Evolutionary conservation across 2,888 invertebrate species (phyloP).

Genomic region (Drosophila tanythrix): DNA sequence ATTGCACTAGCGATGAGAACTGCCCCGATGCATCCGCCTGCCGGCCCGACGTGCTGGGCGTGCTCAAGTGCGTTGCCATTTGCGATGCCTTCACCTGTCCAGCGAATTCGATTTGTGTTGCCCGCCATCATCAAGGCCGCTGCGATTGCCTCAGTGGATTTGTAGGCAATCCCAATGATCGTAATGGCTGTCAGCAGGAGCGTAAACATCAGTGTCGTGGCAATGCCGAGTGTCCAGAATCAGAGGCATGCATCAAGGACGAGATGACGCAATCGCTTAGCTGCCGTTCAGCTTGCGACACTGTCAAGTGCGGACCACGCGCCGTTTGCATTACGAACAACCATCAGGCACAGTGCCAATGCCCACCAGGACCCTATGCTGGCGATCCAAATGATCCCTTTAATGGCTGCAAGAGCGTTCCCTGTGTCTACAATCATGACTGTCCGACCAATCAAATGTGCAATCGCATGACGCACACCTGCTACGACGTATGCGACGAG

Average conservation of each 20-base stretch:
- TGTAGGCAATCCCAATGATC: slow-evolving; percentile 95
- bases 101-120: slow-evolving; percentile 92
- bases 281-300: slow-evolving; percentile 92
- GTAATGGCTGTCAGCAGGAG: slow-evolving; percentile 92
- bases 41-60: slow-evolving; percentile 93
- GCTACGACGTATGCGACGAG: slow-evolving; percentile 92
- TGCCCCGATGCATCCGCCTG: slow-evolving; percentile 90
- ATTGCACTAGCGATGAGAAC: slow-evolving; percentile 90
- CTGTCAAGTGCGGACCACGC: slow-evolving; percentile 92
- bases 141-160: slow-evolving; percentile 94
- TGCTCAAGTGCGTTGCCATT: slow-evolving; percentile 91
- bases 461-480: slow-evolving; percentile 92
- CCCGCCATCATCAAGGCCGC: slow-evolving; percentile 89
- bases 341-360: slow-evolving; percentile 95
- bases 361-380: slow-evolving; percentile 93
- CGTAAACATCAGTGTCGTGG: slow-evolving; percentile 91
- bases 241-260: slow-evolving; percentile 90
- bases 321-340: slow-evolving; percentile 95
- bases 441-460: slow-evolving; percentile 92
- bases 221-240: slow-evolving; percentile 93
- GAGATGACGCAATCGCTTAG: slow-evolving; percentile 87
- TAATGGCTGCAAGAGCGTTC: slow-evolving; percentile 91
- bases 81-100: slow-evolving; percentile 94
- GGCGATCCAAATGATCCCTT: slow-evolving; percentile 93
- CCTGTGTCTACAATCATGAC: slow-evolving; percentile 94